Base-by-base conservation (phyloP, 2,113 vertebrate species). In the Thamnaconus septentrionalis region DNA sequence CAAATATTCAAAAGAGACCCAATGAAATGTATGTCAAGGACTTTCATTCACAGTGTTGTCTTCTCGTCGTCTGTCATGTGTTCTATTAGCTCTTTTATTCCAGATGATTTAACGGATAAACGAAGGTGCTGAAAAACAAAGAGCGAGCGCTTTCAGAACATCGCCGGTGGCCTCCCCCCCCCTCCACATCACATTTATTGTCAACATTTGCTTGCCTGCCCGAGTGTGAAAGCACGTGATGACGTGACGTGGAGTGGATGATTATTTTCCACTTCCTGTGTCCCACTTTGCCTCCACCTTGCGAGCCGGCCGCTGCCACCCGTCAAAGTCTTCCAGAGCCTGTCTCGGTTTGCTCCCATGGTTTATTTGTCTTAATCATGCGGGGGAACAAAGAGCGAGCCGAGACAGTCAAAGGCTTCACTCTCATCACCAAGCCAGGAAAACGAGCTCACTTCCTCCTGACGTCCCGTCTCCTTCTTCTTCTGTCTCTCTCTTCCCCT, bases 351-450 rank as follows among this genome's bases (percentile, higher is more conserved):
- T 71, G 80, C 71, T 74, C 61, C 43, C 3, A 3, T 45, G 56
- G 72, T 81, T 82, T 80, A 86, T 84, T 86, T 85, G 61, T 77
- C 56, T 79, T 81, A 76, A 85, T 86, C 79, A 81, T 40, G 57
- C 66, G 50, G 41, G 73, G 69, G 66, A 76, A 68, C 75, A 78
- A 78, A 78, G 49, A 65, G 8, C 6, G 72, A 65, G 75, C 53
- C 3, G 66, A 73, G 69, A 81, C 69, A 65, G 76, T 64, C 51
- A 41, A 46, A 6, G 8, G 46, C 65, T 80, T 73, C 59, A 78
- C 66, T 81, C 72, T 76, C 51, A 79, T 70, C 39, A 58, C n/a
- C 39, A 53, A 75, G 69, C 80, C 79, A 53, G 72, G 70, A 83
- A 84, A 87, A 79, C 61, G 77, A 80, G 76, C 70, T 54, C 56